A percentile compares a stretch with the other conserved stretches of the same genome.
phyloP scores from a whole-genome alignment of 2,113 vertebrate genomes.

The Oncorhynchus keta region DNA sequence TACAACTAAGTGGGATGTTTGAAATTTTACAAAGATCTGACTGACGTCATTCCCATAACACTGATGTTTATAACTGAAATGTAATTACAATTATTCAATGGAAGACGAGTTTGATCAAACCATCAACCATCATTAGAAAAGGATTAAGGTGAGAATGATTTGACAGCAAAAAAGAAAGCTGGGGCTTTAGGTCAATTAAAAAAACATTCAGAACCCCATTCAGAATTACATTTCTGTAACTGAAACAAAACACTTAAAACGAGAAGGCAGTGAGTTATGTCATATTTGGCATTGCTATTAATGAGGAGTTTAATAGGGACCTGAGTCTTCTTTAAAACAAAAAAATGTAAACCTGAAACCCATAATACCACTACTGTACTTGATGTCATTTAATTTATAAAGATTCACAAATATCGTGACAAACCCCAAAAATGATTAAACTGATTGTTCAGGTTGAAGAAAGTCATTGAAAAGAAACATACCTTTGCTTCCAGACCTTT shows the following conservation, averaged over 20 bases:
- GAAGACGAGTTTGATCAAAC: slow-evolving; percentile 34
- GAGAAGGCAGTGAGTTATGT: slow-evolving; percentile 61
- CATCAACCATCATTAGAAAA: slow-evolving; percentile 21
- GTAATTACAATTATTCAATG: background rate
- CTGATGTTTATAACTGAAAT: slow-evolving; percentile 30
- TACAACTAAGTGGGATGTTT: background rate
- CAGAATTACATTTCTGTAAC: slow-evolving; percentile 14
- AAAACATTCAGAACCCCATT: background rate
- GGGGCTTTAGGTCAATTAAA: background rate
- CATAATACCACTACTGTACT: slow-evolving; percentile 33
- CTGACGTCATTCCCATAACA: slow-evolving; percentile 19
- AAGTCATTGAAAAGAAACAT: slow-evolving; percentile 19
- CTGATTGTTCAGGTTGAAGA: slow-evolving; percentile 52
- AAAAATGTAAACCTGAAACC: slow-evolving; percentile 44
- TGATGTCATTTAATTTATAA: slow-evolving; percentile 17
- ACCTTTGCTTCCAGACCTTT: background rate
- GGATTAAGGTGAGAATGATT: slow-evolving; percentile 9
- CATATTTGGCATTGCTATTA: slow-evolving; percentile 74
- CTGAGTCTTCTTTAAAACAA: slow-evolving; percentile 66
- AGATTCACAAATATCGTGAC: slow-evolving; percentile 7
- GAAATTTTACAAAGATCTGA: background rate
- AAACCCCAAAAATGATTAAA: slow-evolving; percentile 20
- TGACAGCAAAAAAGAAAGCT: too few relatives aligned
- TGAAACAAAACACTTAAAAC: slow-evolving; percentile 38
- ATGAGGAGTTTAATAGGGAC: slow-evolving; percentile 61